A percentile compares a stretch with the other conserved stretches of the same genome.
phyloP scores from a whole-genome alignment of 2,888 invertebrate species.

The Lycocerus yunnanus region DNA sequence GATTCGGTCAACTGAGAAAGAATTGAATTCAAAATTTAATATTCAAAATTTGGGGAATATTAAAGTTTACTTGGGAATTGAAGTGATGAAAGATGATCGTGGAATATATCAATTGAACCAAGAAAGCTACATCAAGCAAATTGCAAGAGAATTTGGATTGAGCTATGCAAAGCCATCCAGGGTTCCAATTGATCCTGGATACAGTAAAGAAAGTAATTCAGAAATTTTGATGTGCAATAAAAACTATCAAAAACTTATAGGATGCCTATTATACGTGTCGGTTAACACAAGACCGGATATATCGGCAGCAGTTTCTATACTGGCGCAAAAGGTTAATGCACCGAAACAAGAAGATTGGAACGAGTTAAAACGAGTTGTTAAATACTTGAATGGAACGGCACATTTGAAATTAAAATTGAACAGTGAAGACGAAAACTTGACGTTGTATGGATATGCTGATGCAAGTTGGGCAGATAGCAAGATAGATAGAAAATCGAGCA shows the following conservation, averaged over 20 bases:
- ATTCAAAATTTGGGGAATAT: too few relatives aligned
- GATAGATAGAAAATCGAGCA: slow-evolving; percentile 42
- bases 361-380: slow-evolving; percentile 38
- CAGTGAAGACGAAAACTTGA: too few relatives aligned
- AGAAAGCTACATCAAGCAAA: too few relatives aligned
- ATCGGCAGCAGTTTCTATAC: slow-evolving; percentile 34
- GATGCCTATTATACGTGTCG: slow-evolving; percentile 32
- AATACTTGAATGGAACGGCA: slow-evolving; percentile 27
- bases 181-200: neutral
- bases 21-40: too few relatives aligned
- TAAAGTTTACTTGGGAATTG: too few relatives aligned
- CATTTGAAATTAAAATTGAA: too few relatives aligned
- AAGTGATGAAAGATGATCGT: too few relatives aligned
- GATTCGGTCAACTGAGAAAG: neutral
- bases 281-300: slow-evolving; percentile 41
- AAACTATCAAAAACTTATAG: slow-evolving; percentile 18
- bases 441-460: slow-evolving; percentile 42
- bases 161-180: neutral
- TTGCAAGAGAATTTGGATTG: neutral
- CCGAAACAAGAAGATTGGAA: slow-evolving; percentile 39
- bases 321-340: slow-evolving; percentile 38
- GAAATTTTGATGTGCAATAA: neutral
- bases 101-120: too few relatives aligned
- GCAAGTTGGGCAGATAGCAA: slow-evolving; percentile 45
- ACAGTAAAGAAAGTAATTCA: neutral